Evolutionary conservation across 2,888 invertebrate species (phyloP).

Genomic region (Plagodis pulveraria): DNA sequence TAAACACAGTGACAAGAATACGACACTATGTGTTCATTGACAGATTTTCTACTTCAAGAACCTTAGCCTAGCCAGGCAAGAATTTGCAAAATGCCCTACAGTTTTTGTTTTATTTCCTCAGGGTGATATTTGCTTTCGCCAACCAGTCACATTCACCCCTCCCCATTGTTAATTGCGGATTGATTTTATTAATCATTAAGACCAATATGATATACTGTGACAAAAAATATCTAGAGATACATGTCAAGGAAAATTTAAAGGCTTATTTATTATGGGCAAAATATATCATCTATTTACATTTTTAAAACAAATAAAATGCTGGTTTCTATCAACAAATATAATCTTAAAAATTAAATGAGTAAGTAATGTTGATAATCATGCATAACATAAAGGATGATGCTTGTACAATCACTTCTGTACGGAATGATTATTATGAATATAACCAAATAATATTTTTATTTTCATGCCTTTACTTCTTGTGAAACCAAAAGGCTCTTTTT

Average conservation of each 20-base stretch:
- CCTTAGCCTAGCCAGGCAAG: too few species aligned
- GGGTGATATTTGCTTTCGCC: too few species aligned
- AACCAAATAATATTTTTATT: slow-evolving; percentile 33
- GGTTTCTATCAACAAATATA: slow-evolving; percentile 71
- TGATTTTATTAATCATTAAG: too few species aligned
- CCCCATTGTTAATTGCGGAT: too few species aligned
- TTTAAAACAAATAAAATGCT: slow-evolving; percentile 77
- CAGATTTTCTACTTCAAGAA: too few species aligned
- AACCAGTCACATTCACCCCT: too few species aligned
- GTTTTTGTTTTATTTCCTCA: too few species aligned
- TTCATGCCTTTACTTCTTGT: slow-evolving; percentile 27
- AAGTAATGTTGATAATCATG: slow-evolving; percentile 66
- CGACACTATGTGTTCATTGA: too few species aligned
- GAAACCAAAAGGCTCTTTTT: slow-evolving; percentile 22
- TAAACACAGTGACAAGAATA: too few species aligned
- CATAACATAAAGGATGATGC: slow-evolving; percentile 51
- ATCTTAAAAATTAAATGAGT: slow-evolving; percentile 76
- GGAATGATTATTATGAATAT: slow-evolving; percentile 57
- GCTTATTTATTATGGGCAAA: slow-evolving; percentile 76
- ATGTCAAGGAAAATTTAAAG: slow-evolving; percentile 42
- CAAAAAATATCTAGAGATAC: too few species aligned
- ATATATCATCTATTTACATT: slow-evolving; percentile 83
- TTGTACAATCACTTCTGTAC: slow-evolving; percentile 58
- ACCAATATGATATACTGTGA: too few species aligned
- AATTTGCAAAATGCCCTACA: too few species aligned